Conservation (phyloP, 2,797 vertebrate genomes). For the Malacoraja senta region DNA sequence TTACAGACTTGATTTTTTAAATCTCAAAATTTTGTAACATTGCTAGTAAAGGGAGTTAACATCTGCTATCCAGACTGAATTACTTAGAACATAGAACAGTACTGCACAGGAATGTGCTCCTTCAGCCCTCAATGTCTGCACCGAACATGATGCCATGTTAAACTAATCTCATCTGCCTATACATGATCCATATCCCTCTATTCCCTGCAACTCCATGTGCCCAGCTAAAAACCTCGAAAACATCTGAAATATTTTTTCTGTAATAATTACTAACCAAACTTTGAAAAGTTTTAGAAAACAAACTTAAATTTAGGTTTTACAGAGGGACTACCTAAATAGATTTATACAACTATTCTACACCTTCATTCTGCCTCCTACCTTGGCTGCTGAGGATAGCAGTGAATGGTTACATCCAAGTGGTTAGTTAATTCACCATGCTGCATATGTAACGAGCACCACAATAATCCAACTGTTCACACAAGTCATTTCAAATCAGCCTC, state of each 20-base stretch:
- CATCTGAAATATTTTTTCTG: neutral
- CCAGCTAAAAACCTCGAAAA: no score
- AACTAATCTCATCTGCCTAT: no score
- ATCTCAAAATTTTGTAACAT: no score
- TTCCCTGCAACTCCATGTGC: no score
- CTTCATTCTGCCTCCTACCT: neutral
- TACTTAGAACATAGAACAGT: neutral
- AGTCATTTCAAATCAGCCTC: neutral
- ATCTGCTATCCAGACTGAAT: no score
- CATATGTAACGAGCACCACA: neutral
- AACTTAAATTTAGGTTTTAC: neutral
- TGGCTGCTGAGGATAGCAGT: neutral
- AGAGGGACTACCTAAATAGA: neutral
- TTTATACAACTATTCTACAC: no score
- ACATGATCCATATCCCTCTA: no score
- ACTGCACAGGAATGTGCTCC: no score
- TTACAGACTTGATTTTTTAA: no score
- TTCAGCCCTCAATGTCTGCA: no score
- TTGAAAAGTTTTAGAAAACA: neutral
- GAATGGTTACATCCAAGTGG: neutral
- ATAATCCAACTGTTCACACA: neutral
- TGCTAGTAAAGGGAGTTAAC: neutral
- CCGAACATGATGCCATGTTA: no score
- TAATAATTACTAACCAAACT: neutral
- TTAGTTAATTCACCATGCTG: neutral